Base-by-base conservation (phyloP, 2,888 invertebrate genomes). In the Stictocephala bisonia region DNA sequence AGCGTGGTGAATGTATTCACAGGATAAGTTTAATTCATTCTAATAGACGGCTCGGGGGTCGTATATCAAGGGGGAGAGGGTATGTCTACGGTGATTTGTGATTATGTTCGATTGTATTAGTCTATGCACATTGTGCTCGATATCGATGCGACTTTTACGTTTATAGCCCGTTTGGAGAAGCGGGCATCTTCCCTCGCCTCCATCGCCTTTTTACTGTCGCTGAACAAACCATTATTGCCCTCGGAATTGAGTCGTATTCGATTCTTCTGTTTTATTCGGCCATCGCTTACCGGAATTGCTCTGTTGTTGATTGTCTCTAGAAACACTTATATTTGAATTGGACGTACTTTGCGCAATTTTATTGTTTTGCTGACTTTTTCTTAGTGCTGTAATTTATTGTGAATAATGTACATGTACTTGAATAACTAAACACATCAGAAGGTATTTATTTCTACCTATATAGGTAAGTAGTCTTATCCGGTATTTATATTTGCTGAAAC, bases 11-110 rank as follows among this genome's bases (percentile, higher is more conserved):
- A 70, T 50, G 60, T 66, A 22, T 51, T 70, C 53, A 41, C 26
- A 18, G 64, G 76, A 77, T 77, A 78, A 78, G 76, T 77, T 71
- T 78, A 78, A 78, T 78, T 78, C 77, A 78, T 76, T 76, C 72
- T 75, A 75, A 75, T 75, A 74, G 76, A 75, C 70, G 76, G 48
- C 64, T 71, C 71, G 74, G 72, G 74, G 73, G 71, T 51, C 73
- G 71, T 70, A 73, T 72, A 76, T 77, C 76, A 72, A 74, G 72
- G 71, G 72, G 20, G 60, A 71, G 67, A 53, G 40, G 69, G 40
- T n/a, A 29, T 24, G 41, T 31, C 31, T 9, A 13, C 18, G 73
- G 70, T 73, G 73, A 73, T 73, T 73, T 73, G 73, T 73, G 70
- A 73, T 73, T 70, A 64, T 73, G 66, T 51, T 51, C 50, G 70